phyloP scores from a whole-genome alignment of 2,113 vertebrate species.

The Corythornis vintsioides region DNA sequence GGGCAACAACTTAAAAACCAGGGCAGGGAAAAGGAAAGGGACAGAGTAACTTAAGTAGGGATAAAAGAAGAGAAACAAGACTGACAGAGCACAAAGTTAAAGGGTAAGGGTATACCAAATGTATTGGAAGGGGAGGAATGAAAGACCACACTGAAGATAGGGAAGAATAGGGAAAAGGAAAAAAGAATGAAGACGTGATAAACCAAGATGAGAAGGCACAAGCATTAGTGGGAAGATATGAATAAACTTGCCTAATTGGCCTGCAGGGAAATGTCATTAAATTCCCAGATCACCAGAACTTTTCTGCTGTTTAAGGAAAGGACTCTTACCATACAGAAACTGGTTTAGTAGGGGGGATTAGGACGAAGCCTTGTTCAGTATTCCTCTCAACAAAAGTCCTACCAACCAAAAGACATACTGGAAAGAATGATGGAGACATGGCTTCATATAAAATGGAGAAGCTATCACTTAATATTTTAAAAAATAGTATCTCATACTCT shows the following conservation, averaged over 20 bases:
- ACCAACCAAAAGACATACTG: background rate
- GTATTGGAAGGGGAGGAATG: background rate
- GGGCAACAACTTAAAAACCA: background rate
- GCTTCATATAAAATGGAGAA: background rate
- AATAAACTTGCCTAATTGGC: background rate
- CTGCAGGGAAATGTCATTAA: background rate
- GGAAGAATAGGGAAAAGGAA: background rate
- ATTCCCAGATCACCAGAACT: background rate
- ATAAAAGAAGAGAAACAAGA: background rate
- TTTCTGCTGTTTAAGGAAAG: background rate
- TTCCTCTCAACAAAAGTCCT: background rate
- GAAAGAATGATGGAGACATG: background rate
- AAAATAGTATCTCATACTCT: background rate
- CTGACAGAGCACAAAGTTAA: background rate
- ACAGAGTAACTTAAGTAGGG: background rate
- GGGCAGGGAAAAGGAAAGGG: background rate
- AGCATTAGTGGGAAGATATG: background rate
- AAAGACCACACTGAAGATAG: background rate
- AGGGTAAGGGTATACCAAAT: background rate
- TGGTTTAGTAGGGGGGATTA: conserved; percentile 4
- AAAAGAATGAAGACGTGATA: background rate
- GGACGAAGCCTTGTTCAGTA: background rate
- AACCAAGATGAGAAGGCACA: background rate
- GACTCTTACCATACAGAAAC: background rate
- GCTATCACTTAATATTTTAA: background rate